Base-by-base conservation (phyloP, 1,140 invertebrate genomes). In the Bursaphelenchus mucronatus region DNA sequence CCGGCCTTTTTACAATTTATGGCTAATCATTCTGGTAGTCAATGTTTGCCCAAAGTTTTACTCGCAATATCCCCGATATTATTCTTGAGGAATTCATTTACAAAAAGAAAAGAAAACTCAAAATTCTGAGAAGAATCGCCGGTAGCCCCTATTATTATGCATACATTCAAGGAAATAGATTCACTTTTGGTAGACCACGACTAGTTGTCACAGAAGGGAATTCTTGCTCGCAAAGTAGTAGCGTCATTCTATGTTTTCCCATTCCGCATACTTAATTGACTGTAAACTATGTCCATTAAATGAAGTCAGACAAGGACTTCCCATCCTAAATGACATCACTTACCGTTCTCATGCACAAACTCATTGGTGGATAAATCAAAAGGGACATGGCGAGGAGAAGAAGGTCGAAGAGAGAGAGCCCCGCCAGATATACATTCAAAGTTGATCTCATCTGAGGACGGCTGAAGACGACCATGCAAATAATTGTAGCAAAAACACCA, bases 311-410 rank as follows among this genome's bases (percentile, higher is more conserved):
- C n/a, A n/a, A 56, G 17, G n/a, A 30, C 15, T 40, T 30, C 8
- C 30, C 8, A 46, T 30, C 30, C 30, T 5, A 30, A 30, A 5
- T 30, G 30, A 30, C 30, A 30, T 30, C 40, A 54, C 66, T 51
- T 44, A 78, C 76, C 61, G 66, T 64, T 59, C 65, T 56, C 53
- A 78, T 52, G 59, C 76, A 79, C 41, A 72, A 51, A 53, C 66
- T 74, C 74, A 79, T 79, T 11, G 76, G 72, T 44, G 78, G 75
- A 64, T 79, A 79, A 51, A 81, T 79, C 10, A 79, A 17, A n/a
- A 78, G 49, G 43, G 75, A 72, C 59, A 77, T 74, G 5, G 65
- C 17, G 1, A 79, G 69, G 44, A 79, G 57, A 51, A 79, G 52
- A 21, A 79, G 63, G 61, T 79, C 77, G 61, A 81, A 79, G 41